Evolutionary conservation across 2,888 invertebrate species (phyloP), one percentile per base, ranked within the genome.

Genomic region (Apodemia mormo): DNA sequence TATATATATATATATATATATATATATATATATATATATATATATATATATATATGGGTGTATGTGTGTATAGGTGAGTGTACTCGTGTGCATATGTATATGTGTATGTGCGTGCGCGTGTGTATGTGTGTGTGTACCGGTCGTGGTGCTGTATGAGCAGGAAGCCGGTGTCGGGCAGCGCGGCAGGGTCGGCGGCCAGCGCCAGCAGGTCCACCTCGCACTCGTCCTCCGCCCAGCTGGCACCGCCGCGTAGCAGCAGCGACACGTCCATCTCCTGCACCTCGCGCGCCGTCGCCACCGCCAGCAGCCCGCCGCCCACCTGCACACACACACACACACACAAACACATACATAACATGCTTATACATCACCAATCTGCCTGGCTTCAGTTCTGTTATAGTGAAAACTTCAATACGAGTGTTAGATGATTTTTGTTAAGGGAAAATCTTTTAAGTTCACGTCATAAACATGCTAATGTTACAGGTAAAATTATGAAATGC

Each of bases 231-330:
- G 98, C 95, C 99, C 99, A 99, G 75, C 96, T 96, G 8, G 97
- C 97, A 69, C 98, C 96, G 81, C 98, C 97, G n/a, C 97, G 93
- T 64, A 99, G 93, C 43, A 99, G 93, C 66, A 98, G 93, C 0
- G 98, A 97, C 79, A 99, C 98, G 89, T 99, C 99, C 95, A 99
- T 96, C 93, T 99, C 99, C 84, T 99, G 98, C 12, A 99, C 96
- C 89, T 99, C 99, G 70, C 98, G 96, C 0, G 98, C 97, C 65
- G 99, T 99, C 7, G 99, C 98, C 77, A 99, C 95, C 0, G 98
- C 97, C 77, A 99, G 95, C 75, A 97, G 92, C 52, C 98, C 97
- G 68, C 95, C 95, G 77, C 96, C 96, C 29, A 96, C 95, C 96
- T 96, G 77, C 1, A 43, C n/a, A 14, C 7, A 8, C 30, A 29